Conservation (phyloP, 2,797 vertebrate species). For the Acanthurus tractus region DNA sequence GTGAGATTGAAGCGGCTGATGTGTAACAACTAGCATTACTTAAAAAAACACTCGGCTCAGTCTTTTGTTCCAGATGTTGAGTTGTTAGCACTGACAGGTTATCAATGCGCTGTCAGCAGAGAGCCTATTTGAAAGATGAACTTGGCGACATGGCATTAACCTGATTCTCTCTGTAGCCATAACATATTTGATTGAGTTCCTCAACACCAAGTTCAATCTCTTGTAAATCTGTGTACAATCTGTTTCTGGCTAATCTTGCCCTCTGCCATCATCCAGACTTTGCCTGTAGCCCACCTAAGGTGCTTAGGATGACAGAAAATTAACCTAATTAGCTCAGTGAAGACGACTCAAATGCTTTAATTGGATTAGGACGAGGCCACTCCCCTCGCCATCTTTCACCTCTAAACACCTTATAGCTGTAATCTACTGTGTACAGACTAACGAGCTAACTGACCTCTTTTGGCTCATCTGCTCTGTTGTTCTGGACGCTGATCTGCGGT, state of each 20-base stretch:
- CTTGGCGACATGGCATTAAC: conserved; percentile 54
- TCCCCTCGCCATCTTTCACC: conserved; percentile 63
- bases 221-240: conserved; percentile 70
- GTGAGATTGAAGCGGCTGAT: not conserved
- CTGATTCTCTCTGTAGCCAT: conserved; percentile 60
- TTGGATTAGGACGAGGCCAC: conserved; percentile 76
- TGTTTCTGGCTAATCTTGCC: conserved; percentile 58
- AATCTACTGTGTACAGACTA: conserved; percentile 67
- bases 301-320: conserved; percentile 69
- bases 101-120: not conserved
- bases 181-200: conserved; percentile 57
- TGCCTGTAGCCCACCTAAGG: conserved; percentile 61
- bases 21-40: not conserved
- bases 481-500: conserved; percentile 41
- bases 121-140: conserved; percentile 27
- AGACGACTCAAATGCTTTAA: conserved; percentile 82
- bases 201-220: conserved; percentile 42
- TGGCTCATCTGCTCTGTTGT: conserved; percentile 62
- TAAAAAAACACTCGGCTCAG: conserved; percentile 17
- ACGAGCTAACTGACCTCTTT: conserved; percentile 71
- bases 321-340: conserved; percentile 80
- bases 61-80: conserved; percentile 15
- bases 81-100: conserved; percentile 19
- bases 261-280: conserved; percentile 39
- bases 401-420: conserved; percentile 75